Evolutionary conservation across 2,888 invertebrate species (phyloP), one percentile per base, ranked within the genome.

Genomic region (Cryptosula pallasiana): DNA sequence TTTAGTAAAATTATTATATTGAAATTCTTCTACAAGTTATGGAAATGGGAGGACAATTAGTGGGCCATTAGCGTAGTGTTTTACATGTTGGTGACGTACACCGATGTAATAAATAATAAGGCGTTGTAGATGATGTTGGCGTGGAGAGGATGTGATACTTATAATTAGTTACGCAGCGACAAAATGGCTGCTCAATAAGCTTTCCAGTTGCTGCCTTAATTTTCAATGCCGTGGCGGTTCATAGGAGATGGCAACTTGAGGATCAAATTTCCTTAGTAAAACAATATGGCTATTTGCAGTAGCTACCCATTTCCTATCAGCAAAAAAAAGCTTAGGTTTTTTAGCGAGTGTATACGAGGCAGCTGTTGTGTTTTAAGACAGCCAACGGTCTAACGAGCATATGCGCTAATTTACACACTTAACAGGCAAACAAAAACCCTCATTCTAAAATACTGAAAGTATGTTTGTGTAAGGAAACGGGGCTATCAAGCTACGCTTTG

Each of bases 231-330:
- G 45, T 20, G 9, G 20, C 45, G 5, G 45, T 63, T 63, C 63
- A 63, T 63, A 29, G 2, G 63, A 63, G 63, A 63, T 34, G 63
- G 63, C 63, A 63, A 63, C 63, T 63, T 63, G 63, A 63, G 63
- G 63, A 63, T 63, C 63, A 63, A 29, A 63, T 63, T 63, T 63
- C 63, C 63, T 63, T 63, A 32, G 63, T 63, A 63, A 63, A 63
- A 63, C 63, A 63, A 63, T 63, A 34, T 16, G 32, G 29, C 63
- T 63, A 63, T 63, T 63, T 63, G 63, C 63, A 63, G 63, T 63
- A 5, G 13, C 27, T 29, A 32, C 63, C 25, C 63, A 63, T 63
- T 63, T 63, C 63, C 63, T 63, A 63, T 63, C 63, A 63, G 27
- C 34, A 34, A 27, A 63, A 63, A 45, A 63, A 63, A 5, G 63